Percentiles rank a stretch among this genome's conserved stretches.
Evolutionary conservation across 2,888 invertebrate species (phyloP).

Genomic region (Drosophila falleni): DNA sequence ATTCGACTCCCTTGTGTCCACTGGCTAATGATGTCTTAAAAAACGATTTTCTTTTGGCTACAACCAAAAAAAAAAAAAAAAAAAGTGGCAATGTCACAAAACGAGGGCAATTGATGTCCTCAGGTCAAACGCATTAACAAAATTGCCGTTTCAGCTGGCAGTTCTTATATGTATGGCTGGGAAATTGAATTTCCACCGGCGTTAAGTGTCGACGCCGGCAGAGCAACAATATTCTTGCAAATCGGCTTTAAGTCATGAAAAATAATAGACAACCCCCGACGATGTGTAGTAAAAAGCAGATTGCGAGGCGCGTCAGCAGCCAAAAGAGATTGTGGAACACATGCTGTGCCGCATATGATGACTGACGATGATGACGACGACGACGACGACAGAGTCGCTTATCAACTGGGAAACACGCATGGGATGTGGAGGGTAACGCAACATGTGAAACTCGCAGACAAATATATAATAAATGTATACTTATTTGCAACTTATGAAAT

Average conservation of each 20-base stretch:
- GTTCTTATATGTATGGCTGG: slow-evolving; percentile 42
- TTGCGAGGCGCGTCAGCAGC: slow-evolving; percentile 73
- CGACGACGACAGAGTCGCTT: slow-evolving; percentile 48
- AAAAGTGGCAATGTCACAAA: slow-evolving; percentile 72
- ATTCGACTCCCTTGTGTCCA: slow-evolving; percentile 42
- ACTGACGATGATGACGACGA: slow-evolving; percentile 58
- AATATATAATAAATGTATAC: slow-evolving; percentile 11
- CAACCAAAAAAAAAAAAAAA: slow-evolving; percentile 12
- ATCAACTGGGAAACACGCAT: slow-evolving; percentile 70
- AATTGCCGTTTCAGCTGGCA: slow-evolving; percentile 77
- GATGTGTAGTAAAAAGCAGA: slow-evolving; percentile 78
- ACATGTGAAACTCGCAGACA: slow-evolving; percentile 63
- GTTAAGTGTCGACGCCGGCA: slow-evolving; percentile 55
- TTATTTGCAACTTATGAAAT: slow-evolving; percentile 11
- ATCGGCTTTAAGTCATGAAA: slow-evolving; percentile 85
- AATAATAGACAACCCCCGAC: slow-evolving; percentile 80
- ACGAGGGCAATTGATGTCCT: slow-evolving; percentile 80
- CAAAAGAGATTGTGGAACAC: slow-evolving; percentile 82
- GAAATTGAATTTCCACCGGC: slow-evolving; percentile 76
- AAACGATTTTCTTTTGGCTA: slow-evolving; percentile 70
- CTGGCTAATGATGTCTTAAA: slow-evolving; percentile 81
- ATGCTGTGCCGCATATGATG: slow-evolving; percentile 83
- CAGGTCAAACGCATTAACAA: slow-evolving; percentile 80
- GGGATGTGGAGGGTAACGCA: slow-evolving; percentile 52
- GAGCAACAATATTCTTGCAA: slow-evolving; percentile 84